Evolutionary conservation across 1,140 invertebrate genomes (phyloP).

Genomic region (Hetaerina americana): DNA sequence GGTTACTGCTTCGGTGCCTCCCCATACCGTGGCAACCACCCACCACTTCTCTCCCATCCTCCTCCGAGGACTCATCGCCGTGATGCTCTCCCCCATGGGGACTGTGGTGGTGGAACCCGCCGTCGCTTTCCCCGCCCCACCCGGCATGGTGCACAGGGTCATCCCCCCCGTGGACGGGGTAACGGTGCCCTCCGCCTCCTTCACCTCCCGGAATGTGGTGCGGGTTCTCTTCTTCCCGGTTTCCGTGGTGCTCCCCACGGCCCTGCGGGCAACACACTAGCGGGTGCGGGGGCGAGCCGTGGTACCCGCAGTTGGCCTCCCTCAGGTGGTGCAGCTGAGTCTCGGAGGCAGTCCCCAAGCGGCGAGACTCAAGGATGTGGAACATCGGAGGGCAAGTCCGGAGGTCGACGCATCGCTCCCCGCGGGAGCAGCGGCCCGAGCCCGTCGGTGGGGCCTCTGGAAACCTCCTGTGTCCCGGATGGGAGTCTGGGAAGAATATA

Average conservation of each 20-base stretch:
- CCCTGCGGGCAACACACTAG: background rate
- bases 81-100: too few species aligned
- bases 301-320: background rate
- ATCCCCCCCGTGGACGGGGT: too few species aligned
- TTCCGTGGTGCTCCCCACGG: background rate
- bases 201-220: too few species aligned
- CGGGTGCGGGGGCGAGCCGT: background rate
- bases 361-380: background rate
- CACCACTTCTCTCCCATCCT: background rate
- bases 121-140: background rate
- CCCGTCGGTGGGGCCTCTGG: background rate
- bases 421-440: background rate
- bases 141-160: too few species aligned
- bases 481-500: background rate
- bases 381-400: background rate
- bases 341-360: background rate
- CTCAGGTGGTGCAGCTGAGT: background rate
- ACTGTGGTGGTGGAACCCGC: too few species aligned
- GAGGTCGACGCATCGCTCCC: background rate
- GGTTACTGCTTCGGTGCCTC: background rate
- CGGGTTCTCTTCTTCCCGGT: too few species aligned
- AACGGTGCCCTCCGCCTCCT: too few species aligned
- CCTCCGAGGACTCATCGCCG: too few species aligned
- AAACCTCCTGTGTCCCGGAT: background rate
- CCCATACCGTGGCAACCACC: background rate